Evolutionary conservation across 2,113 vertebrate species (phyloP), one percentile per base, ranked within the genome.

Genomic region (Pseudorasbora parva): DNA sequence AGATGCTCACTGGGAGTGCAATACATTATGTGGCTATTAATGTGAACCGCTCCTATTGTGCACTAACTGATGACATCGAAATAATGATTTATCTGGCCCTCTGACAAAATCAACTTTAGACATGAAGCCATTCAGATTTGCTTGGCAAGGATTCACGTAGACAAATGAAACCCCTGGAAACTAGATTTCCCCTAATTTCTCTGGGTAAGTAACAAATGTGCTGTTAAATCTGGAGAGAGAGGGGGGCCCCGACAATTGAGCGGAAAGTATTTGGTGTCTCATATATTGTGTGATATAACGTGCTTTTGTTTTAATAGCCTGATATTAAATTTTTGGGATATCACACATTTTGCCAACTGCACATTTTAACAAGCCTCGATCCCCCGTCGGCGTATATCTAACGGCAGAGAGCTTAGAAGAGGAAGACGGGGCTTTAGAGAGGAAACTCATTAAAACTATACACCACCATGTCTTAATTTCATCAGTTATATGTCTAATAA

Each of bases 191-290:
- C 87, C 77, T 86, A 5, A 83, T 89, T 91, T 88, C 62, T 82
- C 25, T 74, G 76, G 27, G 51, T 88, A 82, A 69, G 89, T 85
- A 85, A 91, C 83, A 86, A 88, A 92, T 85, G 84, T 88, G 85
- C 88, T 88, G 88, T 91, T 88, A 88, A 91, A 88, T 66, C 47
- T 88, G 83, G 85, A 88, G 84, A 87, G 85, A 5, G 41, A 14
- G 41, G 23, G 41, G 21, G 25, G 59, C 77, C 84, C 57, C 72
- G 41, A 17, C 37, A 47, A 66, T 49, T 27, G 57, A 84, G 60
- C 17, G 56, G 84, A 87, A 89, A 86, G 60, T 82, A 90, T 91
- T 87, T 89, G 82, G 74, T 88, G 91, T 89, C 88, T 88, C 54
- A 64, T 89, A 82, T 87, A 89, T 83, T 87, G 79, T 89, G 84